phyloP scores from a whole-genome alignment of 2,113 vertebrate species.

The Pheucticus melanocephalus region DNA sequence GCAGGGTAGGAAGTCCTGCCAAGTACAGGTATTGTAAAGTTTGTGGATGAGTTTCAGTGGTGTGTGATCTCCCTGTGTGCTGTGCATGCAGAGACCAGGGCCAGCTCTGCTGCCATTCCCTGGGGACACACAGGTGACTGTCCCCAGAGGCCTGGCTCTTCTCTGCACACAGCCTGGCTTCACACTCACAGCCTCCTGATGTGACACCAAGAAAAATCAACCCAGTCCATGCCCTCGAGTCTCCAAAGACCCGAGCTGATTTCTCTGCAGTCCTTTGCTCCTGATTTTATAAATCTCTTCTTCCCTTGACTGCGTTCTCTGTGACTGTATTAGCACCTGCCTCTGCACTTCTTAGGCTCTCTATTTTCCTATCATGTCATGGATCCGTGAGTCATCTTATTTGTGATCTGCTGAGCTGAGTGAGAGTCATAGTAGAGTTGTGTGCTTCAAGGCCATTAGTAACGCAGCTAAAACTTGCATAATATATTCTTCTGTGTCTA shows the following conservation, averaged over 20 bases:
- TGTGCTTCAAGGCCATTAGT: conserved; percentile 55
- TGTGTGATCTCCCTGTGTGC: accelerated
- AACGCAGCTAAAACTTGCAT: conserved; percentile 54
- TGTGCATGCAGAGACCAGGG: not conserved
- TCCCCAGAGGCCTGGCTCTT: not conserved
- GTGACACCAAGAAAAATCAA: not conserved
- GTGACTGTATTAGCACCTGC: conserved; percentile 56
- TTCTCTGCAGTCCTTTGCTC: not conserved
- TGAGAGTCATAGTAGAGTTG: conserved; percentile 55
- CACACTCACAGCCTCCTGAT: not conserved
- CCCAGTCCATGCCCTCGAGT: accelerated
- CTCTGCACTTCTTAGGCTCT: conserved; percentile 43
- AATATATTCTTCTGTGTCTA: conserved; percentile 56
- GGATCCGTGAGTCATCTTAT: conserved; percentile 56
- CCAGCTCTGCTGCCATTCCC: not conserved
- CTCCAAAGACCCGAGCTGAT: not conserved
- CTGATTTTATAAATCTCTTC: not conserved
- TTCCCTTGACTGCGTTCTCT: not conserved
- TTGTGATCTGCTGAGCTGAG: conserved; percentile 52
- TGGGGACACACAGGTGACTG: accelerated
- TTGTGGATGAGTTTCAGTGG: not conserved
- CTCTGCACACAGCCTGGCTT: not conserved
- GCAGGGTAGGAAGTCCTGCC: not conserved
- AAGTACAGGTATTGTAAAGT: not conserved
- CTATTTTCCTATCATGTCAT: conserved; percentile 40